Conservation (phyloP, 2,797 vertebrate genomes). For the Podarcis lilfordi region DNA sequence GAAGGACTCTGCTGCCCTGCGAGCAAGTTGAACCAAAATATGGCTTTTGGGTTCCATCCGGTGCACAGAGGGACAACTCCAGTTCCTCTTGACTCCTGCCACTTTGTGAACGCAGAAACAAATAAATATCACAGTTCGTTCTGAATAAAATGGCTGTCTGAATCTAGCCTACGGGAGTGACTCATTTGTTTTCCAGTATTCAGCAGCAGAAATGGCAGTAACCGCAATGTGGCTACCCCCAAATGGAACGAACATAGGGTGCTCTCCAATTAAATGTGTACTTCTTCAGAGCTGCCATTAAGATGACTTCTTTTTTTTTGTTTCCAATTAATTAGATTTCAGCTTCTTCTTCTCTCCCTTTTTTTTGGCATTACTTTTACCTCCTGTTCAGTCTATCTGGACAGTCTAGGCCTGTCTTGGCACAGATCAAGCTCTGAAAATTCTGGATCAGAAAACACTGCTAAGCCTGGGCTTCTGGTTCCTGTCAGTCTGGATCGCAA, state of each 20-base stretch:
- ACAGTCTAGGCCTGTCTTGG: slow-evolving; percentile 71
- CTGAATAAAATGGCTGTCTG: neutral
- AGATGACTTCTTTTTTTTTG: slow-evolving; percentile 64
- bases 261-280: slow-evolving; percentile 66
- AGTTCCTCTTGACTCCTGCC: neutral
- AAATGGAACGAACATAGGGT: slow-evolving; percentile 71
- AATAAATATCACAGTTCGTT: slow-evolving; percentile 29
- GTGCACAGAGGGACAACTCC: neutral
- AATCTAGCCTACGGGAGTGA: slow-evolving; percentile 43
- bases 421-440: slow-evolving; percentile 69
- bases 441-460: slow-evolving; percentile 74
- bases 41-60: neutral
- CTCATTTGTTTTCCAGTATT: slow-evolving; percentile 50
- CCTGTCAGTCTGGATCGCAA: slow-evolving; percentile 68
- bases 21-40: neutral
- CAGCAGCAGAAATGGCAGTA: slow-evolving; percentile 56
- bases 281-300: slow-evolving; percentile 67
- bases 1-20: neutral
- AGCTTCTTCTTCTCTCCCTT: slow-evolving; percentile 45
- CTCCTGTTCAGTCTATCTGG: slow-evolving; percentile 79
- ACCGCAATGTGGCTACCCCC: slow-evolving; percentile 60
- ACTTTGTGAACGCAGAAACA: slow-evolving; percentile 7
- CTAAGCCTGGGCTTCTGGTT: slow-evolving; percentile 76
- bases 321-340: slow-evolving; percentile 76
- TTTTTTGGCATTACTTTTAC: slow-evolving; percentile 72